Conservation (phyloP, 2,888 invertebrate genomes). For the Alloscopus bannaensis region DNA sequence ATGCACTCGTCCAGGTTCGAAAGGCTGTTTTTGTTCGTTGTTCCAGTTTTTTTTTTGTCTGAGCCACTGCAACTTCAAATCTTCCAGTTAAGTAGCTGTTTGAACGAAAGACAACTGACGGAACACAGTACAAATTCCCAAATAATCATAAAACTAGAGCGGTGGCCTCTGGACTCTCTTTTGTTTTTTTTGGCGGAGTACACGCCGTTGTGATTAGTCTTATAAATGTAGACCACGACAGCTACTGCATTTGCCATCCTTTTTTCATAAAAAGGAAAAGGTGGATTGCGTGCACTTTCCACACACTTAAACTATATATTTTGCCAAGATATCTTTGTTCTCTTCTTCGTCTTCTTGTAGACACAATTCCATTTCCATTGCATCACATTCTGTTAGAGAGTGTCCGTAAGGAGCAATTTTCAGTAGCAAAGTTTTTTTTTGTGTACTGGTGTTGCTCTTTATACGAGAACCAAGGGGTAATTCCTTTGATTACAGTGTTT, state of each 20-base stretch:
- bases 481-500: slow-evolving; percentile 72
- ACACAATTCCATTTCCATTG: neutral
- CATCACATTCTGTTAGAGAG: slow-evolving; percentile 18
- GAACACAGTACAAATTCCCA: neutral
- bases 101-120: too few relatives aligned
- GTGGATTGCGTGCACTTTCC: slow-evolving; percentile 51
- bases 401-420: slow-evolving; percentile 55
- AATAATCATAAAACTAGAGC: neutral
- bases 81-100: too few relatives aligned
- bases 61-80: too few relatives aligned
- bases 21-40: neutral
- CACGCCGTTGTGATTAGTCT: slow-evolving; percentile 8
- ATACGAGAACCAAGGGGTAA: slow-evolving; percentile 55
- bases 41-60: slow-evolving; percentile 26
- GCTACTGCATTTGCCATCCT: neutral
- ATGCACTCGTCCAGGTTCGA: neutral
- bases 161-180: neutral
- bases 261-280: neutral
- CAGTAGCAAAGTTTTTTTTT: slow-evolving; percentile 39
- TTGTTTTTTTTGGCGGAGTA: too few relatives aligned
- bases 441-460: slow-evolving; percentile 43
- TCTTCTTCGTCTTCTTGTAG: slow-evolving; percentile 14
- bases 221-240: too few relatives aligned
- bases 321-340: slow-evolving; percentile 28
- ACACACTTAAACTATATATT: too few relatives aligned